These are phyloP conservation scores for Pyrgilauda ruficollis DNA, from an alignment of 2,113 vertebrate species.

Conservation along the genomic window DNA sequence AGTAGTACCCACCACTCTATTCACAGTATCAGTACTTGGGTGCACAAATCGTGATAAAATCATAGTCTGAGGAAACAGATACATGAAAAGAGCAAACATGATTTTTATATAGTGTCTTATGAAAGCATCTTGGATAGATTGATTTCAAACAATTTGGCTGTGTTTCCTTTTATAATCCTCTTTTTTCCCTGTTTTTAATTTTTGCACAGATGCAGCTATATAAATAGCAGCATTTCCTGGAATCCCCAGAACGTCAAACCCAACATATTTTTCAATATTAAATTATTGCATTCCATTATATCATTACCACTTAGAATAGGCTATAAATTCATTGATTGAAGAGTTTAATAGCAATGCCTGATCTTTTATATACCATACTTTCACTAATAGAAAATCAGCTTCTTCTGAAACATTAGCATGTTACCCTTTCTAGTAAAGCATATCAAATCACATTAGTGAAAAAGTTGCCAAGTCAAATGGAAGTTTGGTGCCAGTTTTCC, in stretches of 20 bases:
- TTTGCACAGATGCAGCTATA: slow-evolving; percentile 38
- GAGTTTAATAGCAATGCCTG: slow-evolving; percentile 53
- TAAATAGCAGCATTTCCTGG: slow-evolving; percentile 61
- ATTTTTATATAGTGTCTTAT: neutral
- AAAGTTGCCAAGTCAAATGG: slow-evolving; percentile 70
- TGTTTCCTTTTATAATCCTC: neutral
- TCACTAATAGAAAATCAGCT: slow-evolving; percentile 70
- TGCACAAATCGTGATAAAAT: neutral
- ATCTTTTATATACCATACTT: slow-evolving; percentile 60
- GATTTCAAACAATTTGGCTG: neutral
- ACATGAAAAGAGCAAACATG: neutral
- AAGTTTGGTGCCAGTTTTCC: slow-evolving; percentile 53
- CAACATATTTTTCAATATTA: slow-evolving; percentile 64
- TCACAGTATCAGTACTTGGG: fast-evolving
- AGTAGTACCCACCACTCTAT: neutral
- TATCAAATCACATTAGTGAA: slow-evolving; percentile 62
- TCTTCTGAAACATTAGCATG: slow-evolving; percentile 70
- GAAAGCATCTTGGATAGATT: neutral
- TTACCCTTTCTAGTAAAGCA: slow-evolving; percentile 68
- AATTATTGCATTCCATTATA: slow-evolving; percentile 64
- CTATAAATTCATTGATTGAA: slow-evolving; percentile 61
- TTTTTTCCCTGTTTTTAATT: slow-evolving; percentile 43
- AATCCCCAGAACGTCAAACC: slow-evolving; percentile 50
- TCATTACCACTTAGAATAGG: slow-evolving; percentile 62
- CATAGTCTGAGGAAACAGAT: neutral